Percentiles rank a stretch among this genome's conserved stretches.
phyloP scores from a whole-genome alignment of 2,797 vertebrate genomes.

The Cheirogaleus major region DNA sequence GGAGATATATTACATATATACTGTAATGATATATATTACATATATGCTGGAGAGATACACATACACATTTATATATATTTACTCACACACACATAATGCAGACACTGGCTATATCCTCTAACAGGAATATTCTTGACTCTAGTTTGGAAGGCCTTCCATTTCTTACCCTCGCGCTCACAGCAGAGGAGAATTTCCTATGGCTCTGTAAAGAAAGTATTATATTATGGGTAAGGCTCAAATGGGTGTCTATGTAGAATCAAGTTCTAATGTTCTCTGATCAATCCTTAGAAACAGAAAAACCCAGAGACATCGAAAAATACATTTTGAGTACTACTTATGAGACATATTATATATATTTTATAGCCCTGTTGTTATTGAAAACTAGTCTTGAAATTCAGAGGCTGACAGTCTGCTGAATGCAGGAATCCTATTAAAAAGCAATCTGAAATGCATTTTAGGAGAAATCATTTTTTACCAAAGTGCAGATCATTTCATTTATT shows the following conservation, averaged over 20 bases:
- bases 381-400: conserved; percentile 80
- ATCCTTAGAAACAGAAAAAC: conserved; percentile 48
- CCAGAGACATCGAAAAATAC: conserved; percentile 53
- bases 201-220: background rate
- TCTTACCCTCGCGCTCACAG: background rate
- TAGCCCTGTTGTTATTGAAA: conserved; percentile 82
- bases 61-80: background rate
- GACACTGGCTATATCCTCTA: background rate
- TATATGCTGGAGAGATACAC: no score
- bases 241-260: background rate
- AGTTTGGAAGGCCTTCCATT: background rate
- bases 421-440: conserved; percentile 84
- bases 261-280: conserved; percentile 28
- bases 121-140: background rate
- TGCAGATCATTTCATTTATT: conserved; percentile 81
- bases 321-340: conserved; percentile 58
- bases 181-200: background rate
- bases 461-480: conserved; percentile 82
- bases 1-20: background rate
- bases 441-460: conserved; percentile 82
- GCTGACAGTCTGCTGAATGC: conserved; percentile 73
- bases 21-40: no score
- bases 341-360: conserved; percentile 80
- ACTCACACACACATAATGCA: background rate
- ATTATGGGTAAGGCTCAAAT: background rate